Conservation (phyloP, 2,888 invertebrate species). For the Drosophila kokeensis region DNA sequence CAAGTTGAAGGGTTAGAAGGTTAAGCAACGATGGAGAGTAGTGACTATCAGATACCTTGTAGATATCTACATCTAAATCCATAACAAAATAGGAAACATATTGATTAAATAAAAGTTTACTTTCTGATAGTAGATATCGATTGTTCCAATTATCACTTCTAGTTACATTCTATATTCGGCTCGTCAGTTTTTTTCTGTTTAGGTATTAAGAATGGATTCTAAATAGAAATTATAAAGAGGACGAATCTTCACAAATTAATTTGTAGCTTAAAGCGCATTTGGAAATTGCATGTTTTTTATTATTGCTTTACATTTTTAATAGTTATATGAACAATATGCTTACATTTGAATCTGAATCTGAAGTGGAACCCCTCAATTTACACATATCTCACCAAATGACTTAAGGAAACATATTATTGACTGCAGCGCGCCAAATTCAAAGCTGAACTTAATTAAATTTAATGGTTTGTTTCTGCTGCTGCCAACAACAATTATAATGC, state of each 20-base stretch:
- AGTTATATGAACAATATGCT: background rate
- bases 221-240: background rate
- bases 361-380: background rate
- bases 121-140: background rate
- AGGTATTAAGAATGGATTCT: background rate
- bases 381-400: background rate
- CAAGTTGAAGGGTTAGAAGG: background rate
- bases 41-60: background rate
- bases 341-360: background rate
- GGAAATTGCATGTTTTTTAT: background rate
- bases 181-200: background rate
- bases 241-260: too few species aligned
- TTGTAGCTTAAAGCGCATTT: background rate
- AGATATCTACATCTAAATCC: too few species aligned
- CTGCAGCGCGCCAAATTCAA: background rate
- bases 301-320: too few species aligned
- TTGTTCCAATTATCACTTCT: background rate
- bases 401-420: background rate
- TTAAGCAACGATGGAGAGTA: background rate
- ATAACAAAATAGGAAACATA: background rate
- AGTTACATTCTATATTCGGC: background rate
- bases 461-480: background rate
- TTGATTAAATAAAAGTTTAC: background rate
- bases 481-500: background rate
- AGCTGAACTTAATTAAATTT: background rate